Evolutionary conservation across 1,140 invertebrate genomes (phyloP), one percentile per base, ranked within the genome.

Genomic region (Aphaenogaster ashmeadi): DNA sequence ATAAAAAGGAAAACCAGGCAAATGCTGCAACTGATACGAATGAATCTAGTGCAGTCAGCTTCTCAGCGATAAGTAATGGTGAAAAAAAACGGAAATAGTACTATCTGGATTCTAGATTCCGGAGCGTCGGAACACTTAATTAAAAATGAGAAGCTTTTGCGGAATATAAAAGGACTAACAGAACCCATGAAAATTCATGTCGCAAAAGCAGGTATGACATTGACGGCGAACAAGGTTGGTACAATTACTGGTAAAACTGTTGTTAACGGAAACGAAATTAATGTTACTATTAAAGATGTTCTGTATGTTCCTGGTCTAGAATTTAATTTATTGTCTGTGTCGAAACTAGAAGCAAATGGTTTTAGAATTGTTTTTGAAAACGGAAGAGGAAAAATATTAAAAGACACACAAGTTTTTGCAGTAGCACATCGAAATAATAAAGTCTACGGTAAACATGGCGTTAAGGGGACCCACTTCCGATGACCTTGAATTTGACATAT

Each of bases 331-430:
- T 41, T 66, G 7, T 41, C 36, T 3, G 66, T 47, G 27, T 0
- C 66, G 0, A 69, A 69, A 27, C 5, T 69, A 0, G n/a, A 69
- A 15, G 11, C 11, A 13, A 69, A 69, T 21, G 41, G 41, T 6
- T 47, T 69, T 6, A 47, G 2, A 47, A 15, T 27, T 47, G 3
- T 69, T 5, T 50, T 74, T 66, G 60, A 89, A 50, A 27, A 91
- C n/a, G 36, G 87, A 38, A 58, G 58, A 89, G 78, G 60, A 81
- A 38, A 85, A 64, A n/a, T 88, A 66, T 1, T 38, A 66, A 38
- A 66, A n/a, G 36, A 11, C 3, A 66, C 15, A 7, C 36, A 66
- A 62, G 64, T n/a, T 41, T 66, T 9, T 66, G 64, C 64, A 66
- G 64, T 15, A 66, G 8, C 64, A 3, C 6, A n/a, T 15, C 4